Conservation (phyloP, 2,113 vertebrate species). For the Sapayoa aenigma region DNA sequence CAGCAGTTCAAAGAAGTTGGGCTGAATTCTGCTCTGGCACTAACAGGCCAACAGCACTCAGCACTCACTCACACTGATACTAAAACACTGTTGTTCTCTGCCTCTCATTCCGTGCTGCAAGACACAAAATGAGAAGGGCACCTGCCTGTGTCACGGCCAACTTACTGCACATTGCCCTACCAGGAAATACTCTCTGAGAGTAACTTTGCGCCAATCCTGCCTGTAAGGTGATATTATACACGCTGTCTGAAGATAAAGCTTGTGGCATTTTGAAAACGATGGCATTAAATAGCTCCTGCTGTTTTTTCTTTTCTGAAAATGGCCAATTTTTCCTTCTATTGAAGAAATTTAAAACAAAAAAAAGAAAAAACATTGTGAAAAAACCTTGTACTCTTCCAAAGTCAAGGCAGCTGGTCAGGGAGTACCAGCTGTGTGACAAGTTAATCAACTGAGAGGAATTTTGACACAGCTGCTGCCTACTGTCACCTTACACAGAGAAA, state of each 20-base stretch:
- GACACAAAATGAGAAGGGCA: not conserved
- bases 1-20: not conserved
- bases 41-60: not conserved
- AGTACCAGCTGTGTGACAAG: not conserved
- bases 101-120: not conserved
- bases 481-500: not conserved
- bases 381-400: not conserved
- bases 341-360: not conserved
- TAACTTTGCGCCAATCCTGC: not conserved
- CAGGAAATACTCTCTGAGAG: not conserved
- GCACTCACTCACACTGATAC: not conserved
- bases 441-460: not conserved
- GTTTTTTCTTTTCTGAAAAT: not conserved
- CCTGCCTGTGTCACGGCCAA: not conserved
- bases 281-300: not conserved
- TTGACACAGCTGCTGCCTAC: not conserved
- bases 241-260: not conserved
- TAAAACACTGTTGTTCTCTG: not conserved
- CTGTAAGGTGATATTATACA: not conserved
- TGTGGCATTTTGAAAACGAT: not conserved
- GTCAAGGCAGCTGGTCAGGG: not conserved
- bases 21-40: not conserved
- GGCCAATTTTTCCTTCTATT: not conserved
- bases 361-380: not conserved
- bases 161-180: not conserved